A percentile compares a stretch with the other conserved stretches of the same genome.
Evolutionary conservation across 2,888 invertebrate genomes (phyloP).

Genomic region (Neocrepidodera transversa): DNA sequence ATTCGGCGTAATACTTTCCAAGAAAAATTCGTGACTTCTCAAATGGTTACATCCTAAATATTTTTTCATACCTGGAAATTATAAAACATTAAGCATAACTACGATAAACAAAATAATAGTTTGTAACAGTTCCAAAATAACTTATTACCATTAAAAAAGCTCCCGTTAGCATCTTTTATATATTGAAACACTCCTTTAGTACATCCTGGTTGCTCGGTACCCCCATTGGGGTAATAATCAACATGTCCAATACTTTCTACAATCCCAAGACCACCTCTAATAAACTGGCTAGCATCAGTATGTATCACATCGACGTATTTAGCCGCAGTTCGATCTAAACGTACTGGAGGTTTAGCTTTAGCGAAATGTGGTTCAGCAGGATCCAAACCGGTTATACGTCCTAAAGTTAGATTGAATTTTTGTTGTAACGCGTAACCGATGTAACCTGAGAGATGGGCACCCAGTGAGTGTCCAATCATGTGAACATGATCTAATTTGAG

Average conservation of each 20-base stretch:
- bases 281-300: conserved; percentile 82
- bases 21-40: conserved; percentile 82
- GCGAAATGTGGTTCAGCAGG: conserved; percentile 93
- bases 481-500: conserved; percentile 73
- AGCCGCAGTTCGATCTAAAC: conserved; percentile 87
- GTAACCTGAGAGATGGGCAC: conserved; percentile 85
- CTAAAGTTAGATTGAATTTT: conserved; percentile 74
- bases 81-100: no score
- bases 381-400: conserved; percentile 86
- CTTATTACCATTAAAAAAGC: conserved; percentile 67
- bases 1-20: conserved; percentile 80
- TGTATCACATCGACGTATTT: conserved; percentile 90
- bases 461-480: conserved; percentile 85
- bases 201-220: conserved; percentile 78
- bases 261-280: conserved; percentile 81
- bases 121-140: background rate
- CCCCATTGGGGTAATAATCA: conserved; percentile 93
- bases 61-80: conserved; percentile 67
- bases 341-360: conserved; percentile 78
- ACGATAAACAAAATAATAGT: no score
- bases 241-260: conserved; percentile 84
- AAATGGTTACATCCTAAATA: conserved; percentile 88
- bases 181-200: conserved; percentile 68
- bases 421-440: conserved; percentile 79
- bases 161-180: conserved; percentile 69